Evolutionary conservation across 2,797 vertebrate species (phyloP).

Genomic region (Rhabdophis nuchalis): DNA sequence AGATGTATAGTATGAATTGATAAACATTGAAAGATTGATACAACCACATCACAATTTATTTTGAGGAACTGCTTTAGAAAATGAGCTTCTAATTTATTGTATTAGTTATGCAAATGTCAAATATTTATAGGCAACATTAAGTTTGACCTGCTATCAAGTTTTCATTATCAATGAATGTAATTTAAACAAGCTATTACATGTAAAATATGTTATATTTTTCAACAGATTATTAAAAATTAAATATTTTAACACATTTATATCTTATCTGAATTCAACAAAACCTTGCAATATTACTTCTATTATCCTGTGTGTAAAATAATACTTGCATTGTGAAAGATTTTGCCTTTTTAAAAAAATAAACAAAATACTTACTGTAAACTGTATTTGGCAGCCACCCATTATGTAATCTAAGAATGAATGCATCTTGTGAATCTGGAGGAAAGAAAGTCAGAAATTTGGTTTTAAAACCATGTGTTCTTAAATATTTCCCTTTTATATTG

Average conservation of each 20-base stretch:
- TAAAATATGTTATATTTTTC: not conserved
- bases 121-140: not conserved
- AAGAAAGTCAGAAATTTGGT: slow-evolving; percentile 35
- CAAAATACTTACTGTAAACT: slow-evolving; percentile 90
- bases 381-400: slow-evolving; percentile 99
- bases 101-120: not conserved
- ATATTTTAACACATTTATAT: not conserved
- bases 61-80: not conserved
- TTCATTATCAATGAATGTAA: not conserved
- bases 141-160: not conserved
- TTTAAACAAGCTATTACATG: not conserved
- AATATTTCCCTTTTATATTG: not conserved
- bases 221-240: not conserved
- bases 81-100: not conserved
- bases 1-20: not conserved
- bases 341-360: slow-evolving; percentile 23
- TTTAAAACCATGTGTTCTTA: slow-evolving; percentile 26
- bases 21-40: not conserved
- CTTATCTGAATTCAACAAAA: not conserved
- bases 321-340: slow-evolving; percentile 21
- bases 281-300: not conserved
- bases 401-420: slow-evolving; percentile 99
- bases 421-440: slow-evolving; percentile 95
- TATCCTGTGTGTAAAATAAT: not conserved
- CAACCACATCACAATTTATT: not conserved